Conservation (phyloP, 2,888 invertebrate species). For the Allacma fusca region DNA sequence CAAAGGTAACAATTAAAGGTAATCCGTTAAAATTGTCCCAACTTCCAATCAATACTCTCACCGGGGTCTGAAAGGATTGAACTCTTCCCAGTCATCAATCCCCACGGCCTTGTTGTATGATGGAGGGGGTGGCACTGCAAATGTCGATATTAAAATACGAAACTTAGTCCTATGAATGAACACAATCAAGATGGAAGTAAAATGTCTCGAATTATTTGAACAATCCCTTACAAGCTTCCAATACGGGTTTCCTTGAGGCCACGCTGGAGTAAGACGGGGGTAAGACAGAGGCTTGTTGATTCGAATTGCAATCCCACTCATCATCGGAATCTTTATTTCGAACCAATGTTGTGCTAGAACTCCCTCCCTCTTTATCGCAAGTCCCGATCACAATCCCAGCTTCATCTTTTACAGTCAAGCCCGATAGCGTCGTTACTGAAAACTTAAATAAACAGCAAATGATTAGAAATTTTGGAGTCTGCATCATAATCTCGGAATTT, state of each 20-base stretch:
- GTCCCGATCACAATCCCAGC: neutral
- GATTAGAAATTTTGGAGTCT: neutral
- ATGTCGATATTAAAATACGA: neutral
- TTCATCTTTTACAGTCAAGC: neutral
- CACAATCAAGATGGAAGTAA: too few relatives aligned
- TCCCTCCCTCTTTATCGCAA: neutral
- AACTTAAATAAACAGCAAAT: constrained; percentile 1
- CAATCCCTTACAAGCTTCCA: neutral
- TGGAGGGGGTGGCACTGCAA: neutral
- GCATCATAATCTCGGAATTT: too few relatives aligned
- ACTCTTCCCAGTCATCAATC: constrained; percentile 14
- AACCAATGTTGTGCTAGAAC: neutral
- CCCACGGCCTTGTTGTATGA: constrained; percentile 1
- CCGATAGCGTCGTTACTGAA: neutral
- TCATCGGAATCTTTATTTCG: neutral
- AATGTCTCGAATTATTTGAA: neutral
- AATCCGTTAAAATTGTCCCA: too few relatives aligned
- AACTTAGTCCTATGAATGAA: too few relatives aligned
- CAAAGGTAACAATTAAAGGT: too few relatives aligned
- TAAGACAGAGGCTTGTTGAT: neutral
- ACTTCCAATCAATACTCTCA: neutral
- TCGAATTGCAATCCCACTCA: neutral
- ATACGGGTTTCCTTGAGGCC: neutral
- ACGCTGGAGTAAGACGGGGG: neutral
- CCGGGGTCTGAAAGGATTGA: neutral